These are phyloP conservation scores for Xiphydria camelus DNA, from an alignment of 2,888 invertebrate species.

Conservation along the genomic window DNA sequence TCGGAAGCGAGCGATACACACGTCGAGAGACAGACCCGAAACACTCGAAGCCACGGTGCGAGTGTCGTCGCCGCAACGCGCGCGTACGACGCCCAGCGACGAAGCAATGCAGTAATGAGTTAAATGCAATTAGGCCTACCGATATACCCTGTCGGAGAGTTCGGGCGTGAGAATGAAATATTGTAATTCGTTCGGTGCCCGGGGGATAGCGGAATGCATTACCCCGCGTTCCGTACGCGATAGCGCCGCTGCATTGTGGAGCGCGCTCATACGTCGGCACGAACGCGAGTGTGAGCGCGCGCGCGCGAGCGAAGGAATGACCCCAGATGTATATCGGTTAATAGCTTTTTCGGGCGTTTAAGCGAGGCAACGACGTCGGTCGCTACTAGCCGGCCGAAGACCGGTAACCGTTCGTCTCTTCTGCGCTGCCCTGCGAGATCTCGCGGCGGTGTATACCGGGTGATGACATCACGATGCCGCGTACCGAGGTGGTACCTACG, in stretches of 20 bases:
- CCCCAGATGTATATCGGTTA: slow-evolving; percentile 53
- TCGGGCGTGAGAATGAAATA: slow-evolving; percentile 48
- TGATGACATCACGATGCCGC: too few relatives aligned
- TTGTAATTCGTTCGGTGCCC: slow-evolving; percentile 46
- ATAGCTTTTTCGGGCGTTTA: slow-evolving; percentile 48
- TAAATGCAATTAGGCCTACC: slow-evolving; percentile 29
- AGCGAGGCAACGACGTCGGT: too few relatives aligned
- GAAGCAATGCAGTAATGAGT: slow-evolving; percentile 29
- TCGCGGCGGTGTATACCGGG: too few relatives aligned
- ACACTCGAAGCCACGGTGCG: too few relatives aligned
- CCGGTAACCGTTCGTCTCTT: too few relatives aligned
- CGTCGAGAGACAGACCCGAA: too few relatives aligned
- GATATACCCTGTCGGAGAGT: slow-evolving; percentile 28
- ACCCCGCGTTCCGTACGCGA: slow-evolving; percentile 38
- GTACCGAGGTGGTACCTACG: too few relatives aligned
- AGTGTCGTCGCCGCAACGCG: too few relatives aligned
- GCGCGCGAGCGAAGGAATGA: slow-evolving; percentile 41
- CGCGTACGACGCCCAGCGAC: too few relatives aligned
- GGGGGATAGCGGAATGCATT: slow-evolving; percentile 40
- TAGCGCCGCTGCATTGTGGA: slow-evolving; percentile 29
- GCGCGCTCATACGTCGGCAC: slow-evolving; percentile 10
- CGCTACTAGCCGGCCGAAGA: too few relatives aligned
- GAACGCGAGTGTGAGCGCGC: slow-evolving; percentile 2
- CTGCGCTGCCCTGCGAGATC: too few relatives aligned
- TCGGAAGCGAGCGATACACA: too few relatives aligned